Conservation (phyloP, 2,113 vertebrate species). For the Ammodytes dubius region DNA sequence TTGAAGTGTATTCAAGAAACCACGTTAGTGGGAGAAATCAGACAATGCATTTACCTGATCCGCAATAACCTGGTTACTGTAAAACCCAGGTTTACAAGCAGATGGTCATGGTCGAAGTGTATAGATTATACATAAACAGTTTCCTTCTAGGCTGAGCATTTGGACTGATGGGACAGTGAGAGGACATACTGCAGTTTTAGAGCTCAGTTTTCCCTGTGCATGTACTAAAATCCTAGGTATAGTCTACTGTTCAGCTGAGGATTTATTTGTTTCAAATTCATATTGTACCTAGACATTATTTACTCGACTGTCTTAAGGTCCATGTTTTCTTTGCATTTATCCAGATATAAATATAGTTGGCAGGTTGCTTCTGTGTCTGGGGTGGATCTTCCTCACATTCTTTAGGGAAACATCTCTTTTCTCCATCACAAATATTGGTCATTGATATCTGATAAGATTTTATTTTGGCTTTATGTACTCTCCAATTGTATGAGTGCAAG, state of each 20-base stretch:
- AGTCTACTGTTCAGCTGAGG: background rate
- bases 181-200: constrained; percentile 7
- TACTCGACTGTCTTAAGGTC: background rate
- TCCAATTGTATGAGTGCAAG: constrained; percentile 8
- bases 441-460: background rate
- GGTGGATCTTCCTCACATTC: background rate
- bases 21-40: constrained; percentile 34
- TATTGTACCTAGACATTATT: background rate
- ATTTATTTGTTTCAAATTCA: too few species aligned
- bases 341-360: background rate
- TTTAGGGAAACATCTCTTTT: background rate
- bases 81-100: constrained; percentile 14
- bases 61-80: constrained; percentile 17
- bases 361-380: background rate
- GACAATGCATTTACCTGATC: background rate
- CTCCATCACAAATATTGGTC: background rate
- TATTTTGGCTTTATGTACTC: background rate
- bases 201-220: constrained; percentile 7
- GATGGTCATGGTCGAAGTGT: background rate
- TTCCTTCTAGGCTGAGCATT: background rate
- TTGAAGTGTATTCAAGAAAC: constrained; percentile 20
- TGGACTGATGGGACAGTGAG: background rate
- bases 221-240: background rate
- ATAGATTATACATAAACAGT: background rate
- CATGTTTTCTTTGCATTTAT: background rate